Evolutionary conservation across 2,888 invertebrate species (phyloP), one percentile per base, ranked within the genome.

Genomic region (Mythimna loreyi): DNA sequence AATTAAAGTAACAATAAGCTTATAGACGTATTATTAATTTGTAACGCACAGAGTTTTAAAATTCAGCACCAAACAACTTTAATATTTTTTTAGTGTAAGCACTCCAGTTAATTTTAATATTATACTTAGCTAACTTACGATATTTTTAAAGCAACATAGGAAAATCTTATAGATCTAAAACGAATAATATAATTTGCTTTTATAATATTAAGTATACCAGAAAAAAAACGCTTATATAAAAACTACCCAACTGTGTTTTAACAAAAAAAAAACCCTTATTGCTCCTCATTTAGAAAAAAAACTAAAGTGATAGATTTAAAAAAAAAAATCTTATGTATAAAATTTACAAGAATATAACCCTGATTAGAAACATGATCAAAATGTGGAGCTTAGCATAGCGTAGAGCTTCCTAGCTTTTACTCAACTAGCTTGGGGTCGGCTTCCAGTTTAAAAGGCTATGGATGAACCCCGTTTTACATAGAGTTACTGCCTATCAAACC

Each of bases 31-130:
- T 52, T 50, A 67, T 45, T 40, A 40, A 61, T 68, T 52, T 36
- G 61, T 75, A 83, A 80, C 69, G 62, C 83, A 84, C 78, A 64
- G 52, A 49, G 53, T 71, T 68, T 28, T 28, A 28, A 49, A 28
- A 53, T 55, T 43, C 2, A 60, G 76, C 76, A 83, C 79, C 50
- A 45, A 65, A 43, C 43, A 52, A 55, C 6, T 60, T 36, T 47
- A 52, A 65, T 11, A 36, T 43, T 1, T 52, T 75, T 69, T 9
- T 49, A 25, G 25, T 72, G n/a, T 16, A 21, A 33, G 55, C 33
- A 33, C n/a, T 21, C 33, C 21, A 33, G 11, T 13, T 55, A 30
- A 30, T 53, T 63, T 30, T 57, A 45, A 64, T 56, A 58, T 52
- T 21, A 33, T 63, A 61, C 75, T 25, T 57, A 53, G 11, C 56